phyloP scores from a whole-genome alignment of 2,888 invertebrate genomes.

The Cenopis cana region DNA sequence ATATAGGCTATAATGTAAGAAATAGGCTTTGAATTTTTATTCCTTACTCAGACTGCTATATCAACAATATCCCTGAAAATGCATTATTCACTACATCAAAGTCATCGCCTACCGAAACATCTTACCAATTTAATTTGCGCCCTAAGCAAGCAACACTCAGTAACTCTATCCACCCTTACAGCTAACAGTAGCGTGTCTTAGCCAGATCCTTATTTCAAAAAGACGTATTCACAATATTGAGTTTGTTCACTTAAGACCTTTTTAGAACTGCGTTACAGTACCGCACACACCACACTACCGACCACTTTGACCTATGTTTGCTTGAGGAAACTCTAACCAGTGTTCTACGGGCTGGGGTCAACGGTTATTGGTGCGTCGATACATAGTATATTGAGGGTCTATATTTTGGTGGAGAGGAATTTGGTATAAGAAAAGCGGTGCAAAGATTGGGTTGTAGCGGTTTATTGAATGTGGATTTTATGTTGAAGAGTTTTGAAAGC shows the following conservation, averaged over 20 bases:
- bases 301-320: not conserved
- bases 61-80: not conserved
- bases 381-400: conserved; percentile 43
- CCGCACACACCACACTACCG: conserved; percentile 41
- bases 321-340: conserved; percentile 2
- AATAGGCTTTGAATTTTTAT: too few relatives aligned
- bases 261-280: conserved; percentile 25
- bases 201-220: not conserved
- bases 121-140: conserved; percentile 32
- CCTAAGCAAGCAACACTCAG: conserved; percentile 42
- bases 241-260: not conserved
- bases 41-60: not conserved
- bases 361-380: conserved; percentile 30
- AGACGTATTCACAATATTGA: not conserved
- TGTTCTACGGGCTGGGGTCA: conserved; percentile 10
- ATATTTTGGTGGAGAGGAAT: conserved; percentile 49
- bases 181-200: conserved; percentile 45
- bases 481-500: not conserved
- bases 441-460: not conserved
- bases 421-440: conserved; percentile 45
- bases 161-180: conserved; percentile 50
- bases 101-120: conserved; percentile 19
- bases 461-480: not conserved
- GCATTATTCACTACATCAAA: conserved; percentile 23
- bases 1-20: too few relatives aligned